A percentile compares a stretch with the other conserved stretches of the same genome.
These are phyloP conservation scores for Agrypnus murinus DNA, from an alignment of 2,888 invertebrate genomes.

Conservation along the genomic window DNA sequence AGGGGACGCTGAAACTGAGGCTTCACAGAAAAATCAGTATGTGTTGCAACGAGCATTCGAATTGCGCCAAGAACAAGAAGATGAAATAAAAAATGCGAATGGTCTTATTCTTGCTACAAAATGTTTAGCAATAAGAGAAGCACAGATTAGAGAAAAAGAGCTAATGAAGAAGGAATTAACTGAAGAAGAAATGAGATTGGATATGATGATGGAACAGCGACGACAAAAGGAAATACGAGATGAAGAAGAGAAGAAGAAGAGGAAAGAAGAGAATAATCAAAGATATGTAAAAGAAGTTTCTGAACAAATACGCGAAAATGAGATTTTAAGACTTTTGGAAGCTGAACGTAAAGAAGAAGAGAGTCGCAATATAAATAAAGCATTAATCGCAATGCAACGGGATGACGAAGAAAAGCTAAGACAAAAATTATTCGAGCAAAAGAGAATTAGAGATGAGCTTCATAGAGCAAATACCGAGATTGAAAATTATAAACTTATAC, in stretches of 20 bases:
- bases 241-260: conserved; percentile 72
- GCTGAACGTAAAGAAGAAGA: conserved; percentile 82
- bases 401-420: conserved; percentile 77
- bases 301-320: conserved; percentile 74
- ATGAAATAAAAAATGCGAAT: conserved; percentile 83
- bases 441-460: conserved; percentile 75
- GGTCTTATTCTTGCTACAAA: conserved; percentile 87
- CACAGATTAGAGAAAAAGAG: conserved; percentile 82
- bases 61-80: conserved; percentile 76
- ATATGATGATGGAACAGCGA: conserved; percentile 83
- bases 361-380: conserved; percentile 77
- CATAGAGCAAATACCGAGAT: conserved; percentile 78
- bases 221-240: conserved; percentile 74
- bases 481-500: conserved; percentile 76
- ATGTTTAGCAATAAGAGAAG: conserved; percentile 89
- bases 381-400: conserved; percentile 78
- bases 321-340: conserved; percentile 74
- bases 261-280: conserved; percentile 64
- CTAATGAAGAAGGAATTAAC: conserved; percentile 75
- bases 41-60: conserved; percentile 73
- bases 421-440: conserved; percentile 73
- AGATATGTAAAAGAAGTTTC: conserved; percentile 58
- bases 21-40: conserved; percentile 71
- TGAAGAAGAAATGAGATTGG: conserved; percentile 76
- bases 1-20: conserved; percentile 70